Evolutionary conservation across 2,888 invertebrate genomes (phyloP), one percentile per base, ranked within the genome.

Genomic region (Nomada fabriciana): DNA sequence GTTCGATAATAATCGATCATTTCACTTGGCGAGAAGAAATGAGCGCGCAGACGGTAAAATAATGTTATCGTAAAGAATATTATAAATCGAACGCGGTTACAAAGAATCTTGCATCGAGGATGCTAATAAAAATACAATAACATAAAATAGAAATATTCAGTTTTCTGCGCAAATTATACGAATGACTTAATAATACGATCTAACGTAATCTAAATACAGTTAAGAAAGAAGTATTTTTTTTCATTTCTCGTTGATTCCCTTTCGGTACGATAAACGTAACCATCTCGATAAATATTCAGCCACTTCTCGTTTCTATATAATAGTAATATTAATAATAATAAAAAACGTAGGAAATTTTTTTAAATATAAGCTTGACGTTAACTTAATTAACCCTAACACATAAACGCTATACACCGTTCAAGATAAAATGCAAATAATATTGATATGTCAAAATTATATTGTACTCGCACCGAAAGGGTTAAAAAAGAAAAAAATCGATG

Each of bases 191-290:
- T 47, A n/a, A 57, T 47, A 57, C 29, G 23, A 55, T 50, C 59
- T 72, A 76, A 74, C 53, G n/a, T 68, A 78, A 80, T 53, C 67
- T 81, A 81, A 60, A 80, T 74, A 52, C 43, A 57, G n/a, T 75
- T 23, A 75, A 67, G 50, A 80, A 57, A 72, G 50, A 55, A 25
- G 23, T 10, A 13, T 50, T 15, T 20, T 55, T 10, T 60, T 15
- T 3, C 29, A 10, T 43, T 20, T 55, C 15, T 43, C n/a, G 29
- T 67, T n/a, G 52, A 42, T 63, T 50, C 80, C 67, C 72, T 63
- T 80, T 43, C 80, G 80, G 80, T 43, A 71, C 80, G 50, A 53
- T 42, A 25, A 59, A 52, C 36, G 36, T n/a, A 61, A 55, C 55
- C 47, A 36, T 64, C 50, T 50, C 68, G 68, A 69, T 76, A 68